Evolutionary conservation across 1,140 invertebrate genomes (phyloP), one percentile per base, ranked within the genome.

Genomic region (Whitmania pigra): DNA sequence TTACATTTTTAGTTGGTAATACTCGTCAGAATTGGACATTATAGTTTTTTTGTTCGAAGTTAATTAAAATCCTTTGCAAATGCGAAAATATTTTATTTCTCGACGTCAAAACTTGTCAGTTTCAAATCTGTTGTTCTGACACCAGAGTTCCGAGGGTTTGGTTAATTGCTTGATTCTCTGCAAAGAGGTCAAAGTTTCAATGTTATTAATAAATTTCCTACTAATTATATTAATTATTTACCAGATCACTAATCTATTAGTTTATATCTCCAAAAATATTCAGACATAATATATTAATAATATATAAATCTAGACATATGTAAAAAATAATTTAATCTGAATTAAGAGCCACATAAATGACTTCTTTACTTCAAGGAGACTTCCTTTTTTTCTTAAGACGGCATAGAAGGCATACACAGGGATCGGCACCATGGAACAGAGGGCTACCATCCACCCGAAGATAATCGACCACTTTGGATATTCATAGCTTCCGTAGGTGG

Each of bases 391-490:
- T 31, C 7, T 4, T 29, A 40, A 27, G 9, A 69, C 9, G 27
- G n/a, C 25, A 68, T 72, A 74, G 22, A 89, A 88, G 40, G 88
- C 81, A n/a, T 89, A 88, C 13, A 77, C 54, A 54, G 78, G 78
- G 20, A 78, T 72, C n/a, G 76, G 77, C 20, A 78, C 71, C 40
- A 79, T 66, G 49, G 77, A 77, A 4, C 75, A 73, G 0, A 78
- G 20, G 13, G 77, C 74, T 1, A 79, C 57, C 15, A 72, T 40
- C 66, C 76, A 75, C 0, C 76, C 77, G 4, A 77, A 29, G 9
- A 67, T 74, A 25, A 57, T 60, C 20, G 77, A 75, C 69, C 74
- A 67, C 0, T 63, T 5, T 43, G 79, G 78, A 67, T 78, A 80
- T 17, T 75, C 67, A 68, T 80, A 80, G 60, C 77, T 71, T n/a